Evolutionary conservation across 2,113 vertebrate species (phyloP), one percentile per base, ranked within the genome.

Genomic region (Desmodus rotundus): DNA sequence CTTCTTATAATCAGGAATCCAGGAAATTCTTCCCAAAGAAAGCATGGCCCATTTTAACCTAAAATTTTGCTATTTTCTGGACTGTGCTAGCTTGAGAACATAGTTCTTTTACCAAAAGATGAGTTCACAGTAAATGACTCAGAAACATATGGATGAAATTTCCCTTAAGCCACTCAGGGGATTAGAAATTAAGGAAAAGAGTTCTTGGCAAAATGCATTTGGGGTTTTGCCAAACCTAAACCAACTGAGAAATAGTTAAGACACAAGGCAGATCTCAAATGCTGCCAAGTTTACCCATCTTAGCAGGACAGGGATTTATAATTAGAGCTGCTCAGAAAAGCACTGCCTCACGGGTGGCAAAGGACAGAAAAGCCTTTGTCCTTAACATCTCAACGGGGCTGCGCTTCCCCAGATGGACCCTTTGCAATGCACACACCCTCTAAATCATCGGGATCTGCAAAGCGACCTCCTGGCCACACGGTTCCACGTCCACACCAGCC

Each of bases 101-200:
- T 56, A 91, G 95, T 96, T 97, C 77, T 97, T 84, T 95, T 97
- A 97, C 94, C 96, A 91, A 95, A 97, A 95, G 93, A 96, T 95
- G 96, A 97, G 96, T 97, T 98, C 96, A 96, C 95, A 96, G 95
- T 86, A 96, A 97, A 95, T 97, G 97, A 97, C 97, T 97, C 91
- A 72, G 95, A 96, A 96, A 97, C 97, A 98, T 97, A 98, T 96
- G 97, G 97, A 97, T 95, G 88, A 97, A 98, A 97, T 97, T 97
- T 97, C 96, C 93, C 96, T 96, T 96, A 96, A 96, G 96, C 93
- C 95, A 97, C 96, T 95, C 93, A 47, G 81, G 96, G 96, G 97
- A 97, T 96, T 97, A 95, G 94, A 95, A 96, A 97, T 97, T 96
- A 97, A 97, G 97, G 97, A 94, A 97, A 96, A 96, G 95, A 96